A percentile compares a stretch with the other conserved stretches of the same genome.
Evolutionary conservation across 2,888 invertebrate species (phyloP).

Genomic region (Scaptomyza tumidula): DNA sequence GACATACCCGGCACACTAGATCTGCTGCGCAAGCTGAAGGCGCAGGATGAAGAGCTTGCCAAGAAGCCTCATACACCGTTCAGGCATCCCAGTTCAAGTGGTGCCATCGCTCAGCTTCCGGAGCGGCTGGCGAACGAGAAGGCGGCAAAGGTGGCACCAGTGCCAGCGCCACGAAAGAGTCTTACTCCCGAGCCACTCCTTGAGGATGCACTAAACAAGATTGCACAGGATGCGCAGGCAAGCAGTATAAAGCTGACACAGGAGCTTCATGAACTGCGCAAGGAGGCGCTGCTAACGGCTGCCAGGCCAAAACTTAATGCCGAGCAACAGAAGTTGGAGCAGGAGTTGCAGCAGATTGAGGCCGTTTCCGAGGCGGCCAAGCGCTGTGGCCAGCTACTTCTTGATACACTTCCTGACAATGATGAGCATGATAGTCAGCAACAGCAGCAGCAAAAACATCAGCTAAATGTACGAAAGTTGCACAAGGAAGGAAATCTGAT

Average conservation of each 20-base stretch:
- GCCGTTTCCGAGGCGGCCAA: constrained; percentile 85
- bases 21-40: constrained; percentile 79
- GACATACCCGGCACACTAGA: constrained; percentile 82
- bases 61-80: constrained; percentile 74
- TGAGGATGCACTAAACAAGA: constrained; percentile 90
- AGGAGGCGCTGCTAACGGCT: constrained; percentile 80
- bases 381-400: constrained; percentile 85
- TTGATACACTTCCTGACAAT: constrained; percentile 83
- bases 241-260: constrained; percentile 89
- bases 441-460: constrained; percentile 10
- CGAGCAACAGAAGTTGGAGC: constrained; percentile 75
- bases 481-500: constrained; percentile 82
- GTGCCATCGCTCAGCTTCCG: constrained; percentile 83
- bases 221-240: constrained; percentile 91
- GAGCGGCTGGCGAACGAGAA: constrained; percentile 72
- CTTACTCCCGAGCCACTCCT: constrained; percentile 85
- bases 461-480: constrained; percentile 66
- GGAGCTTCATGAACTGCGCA: constrained; percentile 87
- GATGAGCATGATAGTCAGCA: constrained; percentile 27
- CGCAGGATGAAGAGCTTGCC: constrained; percentile 69
- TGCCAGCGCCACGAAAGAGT: constrained; percentile 86
- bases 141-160: constrained; percentile 85
- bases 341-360: constrained; percentile 84
- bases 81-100: constrained; percentile 83
- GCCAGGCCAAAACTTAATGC: constrained; percentile 72